Evolutionary conservation across 1,140 invertebrate species (phyloP), one percentile per base, ranked within the genome.

Genomic region (Drosophila kurseongensis): DNA sequence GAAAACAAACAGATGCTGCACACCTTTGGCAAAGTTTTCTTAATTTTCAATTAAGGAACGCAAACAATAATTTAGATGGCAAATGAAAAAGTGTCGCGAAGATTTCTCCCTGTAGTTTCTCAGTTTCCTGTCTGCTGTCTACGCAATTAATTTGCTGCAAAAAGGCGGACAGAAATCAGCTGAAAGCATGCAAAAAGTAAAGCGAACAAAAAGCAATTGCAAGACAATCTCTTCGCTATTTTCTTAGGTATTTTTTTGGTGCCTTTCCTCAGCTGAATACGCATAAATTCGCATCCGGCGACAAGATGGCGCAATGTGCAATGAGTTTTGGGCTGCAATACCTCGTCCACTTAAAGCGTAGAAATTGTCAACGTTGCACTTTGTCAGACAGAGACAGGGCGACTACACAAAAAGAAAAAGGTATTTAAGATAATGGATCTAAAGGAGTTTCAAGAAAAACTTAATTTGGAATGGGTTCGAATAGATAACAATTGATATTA

Each of bases 211-310:
- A 85, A 81, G 82, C 74, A 85, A 80, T 84, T 85, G 81, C 80
- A 58, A 51, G 57, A 75, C 57, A 58, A 71, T 72, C 54, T 72
- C 57, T 54, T 47, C 36, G 38, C 62, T 35, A 27, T 44, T 51
- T 68, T 58, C 18, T 23, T 61, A 12, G 48, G 32, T 50, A 29
- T 40, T 36, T 66, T 51, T 57, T 42, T 45, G 57, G 50, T 57
- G 45, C 45, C 18, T 60, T 58, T 41, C 60, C 65, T 68, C 40
- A 78, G 82, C 82, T 85, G 82, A 85, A 85, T 85, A 85, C 82
- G 82, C 82, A 85, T 85, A 85, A 85, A 85, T 85, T 85, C 82
- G 73, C 82, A 85, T 85, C 82, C 82, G 82, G 82, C 82, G 82
- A 86, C 82, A 85, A 86, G 78, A 75, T 85, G 82, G 78, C 75